phyloP scores from a whole-genome alignment of 2,888 invertebrate species.

The Dolichomitus sp. region DNA sequence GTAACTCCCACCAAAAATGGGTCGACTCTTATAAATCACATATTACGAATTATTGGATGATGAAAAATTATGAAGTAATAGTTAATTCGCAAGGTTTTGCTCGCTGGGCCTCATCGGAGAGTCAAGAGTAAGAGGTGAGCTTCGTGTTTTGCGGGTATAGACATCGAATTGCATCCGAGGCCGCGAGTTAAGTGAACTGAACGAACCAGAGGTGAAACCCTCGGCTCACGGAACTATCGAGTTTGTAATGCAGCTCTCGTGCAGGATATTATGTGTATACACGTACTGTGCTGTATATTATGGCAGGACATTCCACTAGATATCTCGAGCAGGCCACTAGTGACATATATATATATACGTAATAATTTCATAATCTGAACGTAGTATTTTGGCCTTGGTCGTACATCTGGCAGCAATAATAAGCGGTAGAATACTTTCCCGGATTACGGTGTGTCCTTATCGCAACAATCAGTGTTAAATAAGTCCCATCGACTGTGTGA shows the following conservation, averaged over 20 bases:
- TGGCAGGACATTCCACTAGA: constrained; percentile 18
- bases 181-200: constrained; percentile 24
- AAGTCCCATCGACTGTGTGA: not conserved
- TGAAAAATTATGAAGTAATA: constrained; percentile 15
- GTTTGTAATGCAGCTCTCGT: constrained; percentile 27
- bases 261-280: constrained; percentile 20
- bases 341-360: not conserved
- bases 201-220: constrained; percentile 19
- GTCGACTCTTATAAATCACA: constrained; percentile 1
- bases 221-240: constrained; percentile 5
- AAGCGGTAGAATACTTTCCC: not conserved
- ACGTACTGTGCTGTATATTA: not conserved
- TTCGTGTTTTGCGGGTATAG: constrained; percentile 10
- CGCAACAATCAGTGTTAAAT: not conserved
- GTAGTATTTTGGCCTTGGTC: constrained; percentile 31
- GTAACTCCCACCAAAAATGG: constrained; percentile 16
- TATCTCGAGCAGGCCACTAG: not conserved
- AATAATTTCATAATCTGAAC: constrained; percentile 42
- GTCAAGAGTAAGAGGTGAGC: constrained; percentile 5
- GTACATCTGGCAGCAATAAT: constrained; percentile 16
- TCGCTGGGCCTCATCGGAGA: not conserved
- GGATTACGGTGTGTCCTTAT: not conserved
- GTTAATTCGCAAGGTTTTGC: not conserved
- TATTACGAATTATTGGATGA: not conserved
- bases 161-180: constrained; percentile 21